phyloP scores from a whole-genome alignment of 2,888 invertebrate genomes.

The Ophioninae sp. region DNA sequence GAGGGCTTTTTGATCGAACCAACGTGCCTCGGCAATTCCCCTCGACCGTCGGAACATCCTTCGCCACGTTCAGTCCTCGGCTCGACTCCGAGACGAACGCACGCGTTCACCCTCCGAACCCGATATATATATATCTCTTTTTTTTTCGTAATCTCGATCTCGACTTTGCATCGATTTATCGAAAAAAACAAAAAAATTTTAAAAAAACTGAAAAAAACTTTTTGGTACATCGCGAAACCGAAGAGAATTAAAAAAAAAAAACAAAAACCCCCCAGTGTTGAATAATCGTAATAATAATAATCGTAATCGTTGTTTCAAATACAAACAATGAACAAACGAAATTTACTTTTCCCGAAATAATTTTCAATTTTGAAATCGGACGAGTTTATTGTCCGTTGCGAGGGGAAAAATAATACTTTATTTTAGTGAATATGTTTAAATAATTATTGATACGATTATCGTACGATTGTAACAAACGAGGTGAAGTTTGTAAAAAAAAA shows the following conservation, averaged over 20 bases:
- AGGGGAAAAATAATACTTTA: too few species aligned
- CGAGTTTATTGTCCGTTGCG: too few species aligned
- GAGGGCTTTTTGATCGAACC: conserved; percentile 56
- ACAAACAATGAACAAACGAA: too few species aligned
- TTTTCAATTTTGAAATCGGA: too few species aligned
- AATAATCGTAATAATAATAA: conserved; percentile 6
- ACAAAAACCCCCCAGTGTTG: too few species aligned
- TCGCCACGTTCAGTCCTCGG: conserved; percentile 73
- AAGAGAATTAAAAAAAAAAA: not conserved
- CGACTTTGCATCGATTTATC: not conserved
- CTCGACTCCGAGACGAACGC: conserved; percentile 75
- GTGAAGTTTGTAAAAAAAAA: too few species aligned
- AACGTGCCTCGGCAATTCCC: conserved; percentile 63
- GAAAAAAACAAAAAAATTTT: not conserved
- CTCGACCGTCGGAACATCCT: conserved; percentile 54
- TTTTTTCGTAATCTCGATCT: not conserved
- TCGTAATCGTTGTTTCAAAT: too few species aligned
- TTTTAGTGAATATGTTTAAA: too few species aligned
- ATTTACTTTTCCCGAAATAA: too few species aligned
- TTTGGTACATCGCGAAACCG: not conserved
- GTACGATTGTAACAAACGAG: too few species aligned
- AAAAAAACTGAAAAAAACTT: not conserved
- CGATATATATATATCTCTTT: not conserved
- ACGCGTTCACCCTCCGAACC: conserved; percentile 63
- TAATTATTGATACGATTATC: too few species aligned